These are phyloP conservation scores for Hyphantria cunea DNA, from an alignment of 1,140 invertebrate species.

Conservation along the genomic window DNA sequence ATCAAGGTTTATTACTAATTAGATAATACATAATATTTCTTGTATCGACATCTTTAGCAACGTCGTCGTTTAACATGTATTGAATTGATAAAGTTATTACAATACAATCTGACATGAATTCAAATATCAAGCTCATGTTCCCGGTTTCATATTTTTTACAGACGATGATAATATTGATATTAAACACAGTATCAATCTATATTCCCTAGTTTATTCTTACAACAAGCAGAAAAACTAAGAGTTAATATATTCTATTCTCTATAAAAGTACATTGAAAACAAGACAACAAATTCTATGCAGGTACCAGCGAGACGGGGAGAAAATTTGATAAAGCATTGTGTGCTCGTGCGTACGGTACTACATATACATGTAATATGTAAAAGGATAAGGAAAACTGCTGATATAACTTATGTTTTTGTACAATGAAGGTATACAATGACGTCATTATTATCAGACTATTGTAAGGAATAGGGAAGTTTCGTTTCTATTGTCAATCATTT, in stretches of 20 bases:
- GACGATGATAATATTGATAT: conserved; percentile 6
- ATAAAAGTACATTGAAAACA: conserved; percentile 11
- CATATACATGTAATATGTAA: not conserved
- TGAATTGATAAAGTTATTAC: too few species aligned
- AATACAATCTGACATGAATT: too few species aligned
- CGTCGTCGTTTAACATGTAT: too few species aligned
- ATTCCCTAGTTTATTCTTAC: too few species aligned
- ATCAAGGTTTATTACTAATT: not conserved
- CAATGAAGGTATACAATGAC: conserved; percentile 11
- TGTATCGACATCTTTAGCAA: too few species aligned
- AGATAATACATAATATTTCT: too few species aligned
- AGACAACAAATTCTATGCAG: conserved; percentile 1
- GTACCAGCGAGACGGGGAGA: conserved; percentile 6
- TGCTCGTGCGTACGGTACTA: not conserved
- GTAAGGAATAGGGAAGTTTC: too few species aligned
- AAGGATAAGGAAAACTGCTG: not conserved
- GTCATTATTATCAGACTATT: not conserved
- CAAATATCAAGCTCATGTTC: too few species aligned
- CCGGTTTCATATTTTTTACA: not conserved
- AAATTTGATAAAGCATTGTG: not conserved
- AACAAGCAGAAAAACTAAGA: conserved; percentile 3
- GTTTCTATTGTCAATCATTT: too few species aligned
- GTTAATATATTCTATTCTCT: conserved; percentile 8
- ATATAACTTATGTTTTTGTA: not conserved
- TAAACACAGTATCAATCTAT: conserved; percentile 17